Evolutionary conservation across 2,797 vertebrate species (phyloP).

Genomic region (Halcyon chelicuti): DNA sequence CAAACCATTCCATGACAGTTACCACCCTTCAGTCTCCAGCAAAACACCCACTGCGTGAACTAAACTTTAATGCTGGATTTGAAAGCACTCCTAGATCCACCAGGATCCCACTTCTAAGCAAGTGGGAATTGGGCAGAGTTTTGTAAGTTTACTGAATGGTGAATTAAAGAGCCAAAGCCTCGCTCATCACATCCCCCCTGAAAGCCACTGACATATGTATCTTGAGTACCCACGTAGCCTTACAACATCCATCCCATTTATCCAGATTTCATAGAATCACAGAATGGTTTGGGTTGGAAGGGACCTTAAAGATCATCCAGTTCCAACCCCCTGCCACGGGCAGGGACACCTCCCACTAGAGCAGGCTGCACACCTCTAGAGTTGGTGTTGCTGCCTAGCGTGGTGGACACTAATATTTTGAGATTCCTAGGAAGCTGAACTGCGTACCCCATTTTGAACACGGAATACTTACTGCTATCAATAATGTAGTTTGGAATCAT

Average conservation of each 20-base stretch:
- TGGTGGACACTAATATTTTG: neutral
- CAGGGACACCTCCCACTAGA: neutral
- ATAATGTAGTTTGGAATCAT: slow-evolving; percentile 93
- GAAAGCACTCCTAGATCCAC: neutral
- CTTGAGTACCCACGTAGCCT: neutral
- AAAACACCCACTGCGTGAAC: neutral
- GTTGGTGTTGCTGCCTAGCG: neutral
- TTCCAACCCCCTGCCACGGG: neutral
- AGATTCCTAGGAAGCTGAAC: neutral
- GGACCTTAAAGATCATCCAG: neutral
- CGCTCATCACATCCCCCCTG: neutral
- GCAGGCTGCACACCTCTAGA: neutral
- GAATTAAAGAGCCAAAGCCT: neutral
- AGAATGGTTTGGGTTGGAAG: too few species aligned
- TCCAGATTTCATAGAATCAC: neutral
- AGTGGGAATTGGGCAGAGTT: neutral
- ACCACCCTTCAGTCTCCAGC: neutral
- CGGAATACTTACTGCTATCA: slow-evolving; percentile 93
- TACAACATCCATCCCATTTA: neutral
- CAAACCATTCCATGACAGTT: neutral
- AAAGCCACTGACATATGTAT: rapidly evolving
- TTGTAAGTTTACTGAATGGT: neutral
- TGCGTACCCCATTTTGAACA: slow-evolving; percentile 27
- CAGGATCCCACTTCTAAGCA: neutral
- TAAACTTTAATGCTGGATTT: neutral